Evolutionary conservation across 1,140 invertebrate species (phyloP).

Genomic region (Phymastichus coffea): DNA sequence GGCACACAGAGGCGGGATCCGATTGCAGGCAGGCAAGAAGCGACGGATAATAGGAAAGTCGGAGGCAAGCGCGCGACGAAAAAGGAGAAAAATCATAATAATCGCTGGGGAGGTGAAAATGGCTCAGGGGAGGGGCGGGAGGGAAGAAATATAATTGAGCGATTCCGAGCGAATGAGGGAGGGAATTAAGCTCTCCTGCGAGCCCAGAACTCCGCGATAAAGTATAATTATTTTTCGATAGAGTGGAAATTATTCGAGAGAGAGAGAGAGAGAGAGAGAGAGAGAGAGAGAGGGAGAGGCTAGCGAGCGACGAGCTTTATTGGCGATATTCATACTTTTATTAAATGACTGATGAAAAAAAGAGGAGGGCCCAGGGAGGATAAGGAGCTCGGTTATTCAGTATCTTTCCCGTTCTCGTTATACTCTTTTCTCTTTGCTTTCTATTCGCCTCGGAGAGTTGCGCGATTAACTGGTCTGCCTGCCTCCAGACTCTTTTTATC

Average conservation of each 20-base stretch:
- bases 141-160: slow-evolving; percentile 55
- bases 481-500: too few species aligned
- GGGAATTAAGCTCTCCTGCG: slow-evolving; percentile 30
- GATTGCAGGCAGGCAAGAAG: background rate
- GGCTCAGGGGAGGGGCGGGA: slow-evolving; percentile 28
- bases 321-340: slow-evolving; percentile 59
- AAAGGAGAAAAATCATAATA: slow-evolving; percentile 3
- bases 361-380: background rate
- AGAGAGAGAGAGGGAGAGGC: too few species aligned
- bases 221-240: slow-evolving; percentile 59
- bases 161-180: slow-evolving; percentile 46
- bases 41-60: slow-evolving; percentile 20
- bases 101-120: slow-evolving; percentile 20
- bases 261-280: background rate
- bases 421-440: slow-evolving; percentile 36
- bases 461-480: too few species aligned
- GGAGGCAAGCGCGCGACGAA: background rate
- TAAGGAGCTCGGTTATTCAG: slow-evolving; percentile 5
- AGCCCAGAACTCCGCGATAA: slow-evolving; percentile 45
- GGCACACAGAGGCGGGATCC: too few species aligned
- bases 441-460: too few species aligned
- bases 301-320: slow-evolving; percentile 49
- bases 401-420: slow-evolving; percentile 20
- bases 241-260: slow-evolving; percentile 57
- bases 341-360: slow-evolving; percentile 53